These are phyloP conservation scores for Trachelus stipa DNA, from an alignment of 2,888 invertebrate species.

Conservation along the genomic window DNA sequence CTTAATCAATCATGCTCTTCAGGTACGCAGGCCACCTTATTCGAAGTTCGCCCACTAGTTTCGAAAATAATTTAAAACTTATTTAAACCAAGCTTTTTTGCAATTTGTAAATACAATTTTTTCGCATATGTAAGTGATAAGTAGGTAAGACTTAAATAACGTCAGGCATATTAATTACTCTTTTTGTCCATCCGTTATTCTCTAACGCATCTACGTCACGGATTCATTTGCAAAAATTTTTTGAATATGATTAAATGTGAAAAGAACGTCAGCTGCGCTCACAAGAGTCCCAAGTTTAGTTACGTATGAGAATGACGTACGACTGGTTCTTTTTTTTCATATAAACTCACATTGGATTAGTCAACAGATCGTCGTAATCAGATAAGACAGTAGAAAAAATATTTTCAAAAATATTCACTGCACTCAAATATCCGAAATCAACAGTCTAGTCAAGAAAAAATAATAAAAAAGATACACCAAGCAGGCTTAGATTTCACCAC, in stretches of 20 bases:
- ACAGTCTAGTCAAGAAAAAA: not conserved
- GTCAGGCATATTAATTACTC: not conserved
- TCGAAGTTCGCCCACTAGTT: not conserved
- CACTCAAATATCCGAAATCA: not conserved
- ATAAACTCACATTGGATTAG: not conserved
- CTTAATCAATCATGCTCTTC: not conserved
- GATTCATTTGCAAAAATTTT: not conserved
- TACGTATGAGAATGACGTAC: not conserved
- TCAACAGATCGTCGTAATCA: not conserved
- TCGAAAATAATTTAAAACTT: not conserved
- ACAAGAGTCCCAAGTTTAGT: not conserved
- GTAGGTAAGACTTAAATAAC: not conserved
- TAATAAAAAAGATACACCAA: not conserved
- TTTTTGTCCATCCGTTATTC: not conserved
- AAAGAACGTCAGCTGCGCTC: not conserved
- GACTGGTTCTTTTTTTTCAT: not conserved
- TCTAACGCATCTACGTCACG: not conserved
- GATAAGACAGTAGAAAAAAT: not conserved
- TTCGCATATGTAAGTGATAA: not conserved
- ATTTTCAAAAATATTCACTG: not conserved
- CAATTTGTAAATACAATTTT: not conserved
- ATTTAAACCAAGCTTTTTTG: no score
- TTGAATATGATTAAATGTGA: not conserved
- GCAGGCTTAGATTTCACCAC: not conserved
- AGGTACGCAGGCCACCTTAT: not conserved